phyloP scores from a whole-genome alignment of 2,797 vertebrate genomes.

The Tarsius wallacei region DNA sequence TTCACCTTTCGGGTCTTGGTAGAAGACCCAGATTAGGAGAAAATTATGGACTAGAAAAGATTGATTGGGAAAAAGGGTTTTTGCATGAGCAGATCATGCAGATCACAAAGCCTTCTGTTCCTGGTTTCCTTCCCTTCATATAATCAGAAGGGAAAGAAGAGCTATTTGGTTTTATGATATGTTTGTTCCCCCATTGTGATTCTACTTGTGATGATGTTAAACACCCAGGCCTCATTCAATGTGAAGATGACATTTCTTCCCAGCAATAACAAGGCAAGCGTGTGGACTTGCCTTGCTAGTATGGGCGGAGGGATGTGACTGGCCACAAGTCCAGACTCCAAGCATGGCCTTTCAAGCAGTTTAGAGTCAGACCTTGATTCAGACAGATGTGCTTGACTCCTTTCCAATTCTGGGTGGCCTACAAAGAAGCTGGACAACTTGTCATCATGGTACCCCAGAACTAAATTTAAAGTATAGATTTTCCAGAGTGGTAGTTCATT shows the following conservation, averaged over 20 bases:
- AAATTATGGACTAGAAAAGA: neutral
- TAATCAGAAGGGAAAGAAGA: neutral
- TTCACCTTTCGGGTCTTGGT: neutral
- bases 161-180: neutral
- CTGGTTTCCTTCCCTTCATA: neutral
- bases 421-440: neutral
- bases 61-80: neutral
- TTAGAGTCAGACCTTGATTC: neutral
- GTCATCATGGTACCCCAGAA: neutral
- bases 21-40: neutral
- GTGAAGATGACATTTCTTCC: neutral
- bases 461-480: neutral
- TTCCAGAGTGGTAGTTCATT: neutral
- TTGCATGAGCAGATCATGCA: neutral
- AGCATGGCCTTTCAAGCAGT: neutral
- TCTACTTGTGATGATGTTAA: neutral
- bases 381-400: neutral
- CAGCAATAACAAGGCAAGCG: neutral
- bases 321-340: neutral
- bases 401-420: neutral
- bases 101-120: neutral
- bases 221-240: rapidly evolving
- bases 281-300: neutral
- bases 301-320: rapidly evolving
- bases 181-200: neutral